Conservation (phyloP, 2,113 vertebrate genomes). For the Accipiter virgatus region DNA sequence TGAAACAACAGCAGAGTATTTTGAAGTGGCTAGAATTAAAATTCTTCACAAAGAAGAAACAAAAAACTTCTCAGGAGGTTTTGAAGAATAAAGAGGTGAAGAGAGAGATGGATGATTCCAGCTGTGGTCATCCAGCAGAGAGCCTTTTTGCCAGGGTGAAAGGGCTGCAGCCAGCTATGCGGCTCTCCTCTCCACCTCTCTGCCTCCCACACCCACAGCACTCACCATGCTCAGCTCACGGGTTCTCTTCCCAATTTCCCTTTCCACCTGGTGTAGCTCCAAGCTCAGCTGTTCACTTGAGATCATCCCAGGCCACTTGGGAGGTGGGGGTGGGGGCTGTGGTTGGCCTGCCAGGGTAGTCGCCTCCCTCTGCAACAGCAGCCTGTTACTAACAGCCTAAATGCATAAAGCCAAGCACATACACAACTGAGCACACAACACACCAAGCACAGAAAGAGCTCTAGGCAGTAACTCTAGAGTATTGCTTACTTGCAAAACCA, state of each 20-base stretch:
- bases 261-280: slow-evolving; percentile 95
- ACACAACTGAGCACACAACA: slow-evolving; percentile 65
- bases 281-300: slow-evolving; percentile 96
- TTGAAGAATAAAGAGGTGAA: background rate
- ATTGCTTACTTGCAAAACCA: slow-evolving; percentile 16
- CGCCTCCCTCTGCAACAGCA: slow-evolving; percentile 91
- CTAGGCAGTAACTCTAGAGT: slow-evolving; percentile 11
- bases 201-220: background rate
- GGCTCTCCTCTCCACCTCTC: background rate
- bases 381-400: slow-evolving; percentile 88
- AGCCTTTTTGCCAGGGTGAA: background rate
- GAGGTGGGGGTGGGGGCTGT: slow-evolving; percentile 75
- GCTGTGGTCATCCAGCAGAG: background rate
- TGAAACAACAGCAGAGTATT: background rate
- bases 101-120: background rate
- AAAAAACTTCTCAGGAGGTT: background rate
- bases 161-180: background rate
- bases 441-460: background rate
- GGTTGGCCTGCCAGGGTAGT: slow-evolving; percentile 81
- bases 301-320: slow-evolving; percentile 88
- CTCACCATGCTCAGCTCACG: slow-evolving; percentile 93
- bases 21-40: background rate
- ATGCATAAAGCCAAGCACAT: slow-evolving; percentile 73
- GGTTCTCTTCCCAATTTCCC: slow-evolving; percentile 95
- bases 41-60: background rate